Percentiles rank a stretch among this genome's conserved stretches.
Evolutionary conservation across 2,888 invertebrate species (phyloP).

Genomic region (Idaea straminata): DNA sequence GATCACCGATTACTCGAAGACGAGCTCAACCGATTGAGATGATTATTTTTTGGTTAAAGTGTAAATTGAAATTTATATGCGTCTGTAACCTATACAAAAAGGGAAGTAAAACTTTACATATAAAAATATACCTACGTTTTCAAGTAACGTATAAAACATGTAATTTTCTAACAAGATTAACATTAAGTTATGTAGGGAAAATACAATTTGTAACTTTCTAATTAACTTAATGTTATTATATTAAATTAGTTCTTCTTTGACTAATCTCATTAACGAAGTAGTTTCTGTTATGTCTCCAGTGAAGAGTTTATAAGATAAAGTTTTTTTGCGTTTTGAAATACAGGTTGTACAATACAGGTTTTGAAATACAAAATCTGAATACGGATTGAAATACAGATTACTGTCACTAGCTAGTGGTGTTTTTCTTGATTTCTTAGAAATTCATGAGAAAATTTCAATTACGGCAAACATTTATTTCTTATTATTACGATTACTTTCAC

Average conservation of each 20-base stretch:
- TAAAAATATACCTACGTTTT: background rate
- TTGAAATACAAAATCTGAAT: too few species aligned
- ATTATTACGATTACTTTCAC: background rate
- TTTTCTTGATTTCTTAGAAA: too few species aligned
- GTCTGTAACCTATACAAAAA: background rate
- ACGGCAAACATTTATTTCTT: too few species aligned
- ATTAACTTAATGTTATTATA: background rate
- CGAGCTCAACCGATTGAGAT: too few species aligned
- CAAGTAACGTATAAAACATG: background rate
- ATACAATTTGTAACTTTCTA: background rate
- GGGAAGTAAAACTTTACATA: background rate
- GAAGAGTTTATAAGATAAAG: background rate
- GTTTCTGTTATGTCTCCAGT: background rate
- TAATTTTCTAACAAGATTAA: background rate
- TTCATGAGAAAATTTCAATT: too few species aligned
- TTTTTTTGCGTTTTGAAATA: too few species aligned
- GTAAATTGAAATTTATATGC: too few species aligned
- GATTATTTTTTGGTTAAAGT: too few species aligned
- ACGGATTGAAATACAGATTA: too few species aligned
- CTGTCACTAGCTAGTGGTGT: too few species aligned
- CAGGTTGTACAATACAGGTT: too few species aligned
- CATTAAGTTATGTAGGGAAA: background rate
- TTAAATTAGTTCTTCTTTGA: background rate
- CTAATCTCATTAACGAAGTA: background rate
- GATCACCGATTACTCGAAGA: too few species aligned